Base-by-base conservation (phyloP, 2,797 vertebrate species). In the Siniperca scherzeri region DNA sequence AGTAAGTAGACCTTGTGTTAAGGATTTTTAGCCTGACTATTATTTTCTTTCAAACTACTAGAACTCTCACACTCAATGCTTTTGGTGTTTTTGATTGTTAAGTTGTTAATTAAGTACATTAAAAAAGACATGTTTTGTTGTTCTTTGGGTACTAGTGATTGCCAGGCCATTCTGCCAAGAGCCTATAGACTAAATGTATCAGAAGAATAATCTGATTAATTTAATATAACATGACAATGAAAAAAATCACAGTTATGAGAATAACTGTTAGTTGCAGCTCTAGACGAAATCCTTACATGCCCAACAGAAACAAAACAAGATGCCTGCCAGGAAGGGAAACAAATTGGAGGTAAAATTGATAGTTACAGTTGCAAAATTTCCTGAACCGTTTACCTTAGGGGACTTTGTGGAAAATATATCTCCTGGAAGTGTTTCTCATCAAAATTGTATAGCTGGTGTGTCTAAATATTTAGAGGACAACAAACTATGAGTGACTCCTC, bases 391-490 rank as follows among this genome's bases (percentile, higher is more conserved):
- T 17, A 56, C 22, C 22, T 4, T 4, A 25, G 13, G 21, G 38
- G 7, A 9, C 13, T 17, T 40, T 22, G n/a, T 0, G 3, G 66
- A 64, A 70, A 57, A 48, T 19, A 36, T 40, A 10, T 65, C 13
- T 33, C 13, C 46, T 78, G 19, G 21, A 70, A 70, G 36, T 61
- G n/a, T 61, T 69, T 61, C 14, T 48, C 44, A 59, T 62, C 44
- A 61, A 68, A 30, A 7, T 55, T 65, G 33, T 25, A 50, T 30
- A 38, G 12, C 25, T 42, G 50, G 2, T 70, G 30, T 65, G 25
- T 65, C 44, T n/a, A 48, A 71, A 33, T 12, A 74, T 76, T 25
- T 56, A 56, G 12, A 74, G 17, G 59, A 48, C 53, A 36, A 52
- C n/a, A 57, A 25, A 69, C 30, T 30, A 21, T 42, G 5, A 56